Conservation (phyloP, 2,113 vertebrate species). For the Pyrgilauda ruficollis region DNA sequence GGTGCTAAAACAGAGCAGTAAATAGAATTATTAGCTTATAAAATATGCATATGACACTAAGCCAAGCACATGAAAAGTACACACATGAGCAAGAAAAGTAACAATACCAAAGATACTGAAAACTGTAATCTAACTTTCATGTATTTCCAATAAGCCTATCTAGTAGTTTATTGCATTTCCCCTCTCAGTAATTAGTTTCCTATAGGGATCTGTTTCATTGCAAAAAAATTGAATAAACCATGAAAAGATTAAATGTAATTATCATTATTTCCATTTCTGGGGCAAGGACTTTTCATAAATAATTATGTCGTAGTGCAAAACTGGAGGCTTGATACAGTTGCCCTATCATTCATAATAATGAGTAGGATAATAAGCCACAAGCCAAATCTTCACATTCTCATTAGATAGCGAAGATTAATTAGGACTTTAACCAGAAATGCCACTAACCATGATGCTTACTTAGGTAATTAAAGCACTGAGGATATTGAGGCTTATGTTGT, state of each 20-base stretch:
- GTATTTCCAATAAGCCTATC: background rate
- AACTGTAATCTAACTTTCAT: background rate
- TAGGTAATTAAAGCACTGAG: constrained; percentile 18
- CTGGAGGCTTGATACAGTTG: constrained; percentile 47
- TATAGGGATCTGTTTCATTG: constrained; percentile 59
- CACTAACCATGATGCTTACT: constrained; percentile 42
- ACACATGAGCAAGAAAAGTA: background rate
- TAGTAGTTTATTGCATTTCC: background rate
- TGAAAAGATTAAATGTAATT: constrained; percentile 72
- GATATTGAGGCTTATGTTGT: background rate
- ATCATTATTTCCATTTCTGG: constrained; percentile 73
- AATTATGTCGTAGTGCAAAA: constrained; percentile 67
- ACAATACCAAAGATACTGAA: background rate
- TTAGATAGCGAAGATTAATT: constrained; percentile 69
- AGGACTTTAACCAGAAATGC: constrained; percentile 66
- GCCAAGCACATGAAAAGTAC: background rate
- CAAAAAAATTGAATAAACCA: constrained; percentile 36
- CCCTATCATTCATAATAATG: constrained; percentile 69
- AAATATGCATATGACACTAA: accelerated
- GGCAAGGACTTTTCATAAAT: constrained; percentile 74
- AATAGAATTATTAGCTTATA: background rate
- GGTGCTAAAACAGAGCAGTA: background rate
- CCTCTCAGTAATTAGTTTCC: constrained; percentile 42
- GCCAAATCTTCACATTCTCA: constrained; percentile 52
- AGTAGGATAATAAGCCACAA: constrained; percentile 65